phyloP scores from a whole-genome alignment of 2,797 vertebrate species.

The Gila robusta region DNA sequence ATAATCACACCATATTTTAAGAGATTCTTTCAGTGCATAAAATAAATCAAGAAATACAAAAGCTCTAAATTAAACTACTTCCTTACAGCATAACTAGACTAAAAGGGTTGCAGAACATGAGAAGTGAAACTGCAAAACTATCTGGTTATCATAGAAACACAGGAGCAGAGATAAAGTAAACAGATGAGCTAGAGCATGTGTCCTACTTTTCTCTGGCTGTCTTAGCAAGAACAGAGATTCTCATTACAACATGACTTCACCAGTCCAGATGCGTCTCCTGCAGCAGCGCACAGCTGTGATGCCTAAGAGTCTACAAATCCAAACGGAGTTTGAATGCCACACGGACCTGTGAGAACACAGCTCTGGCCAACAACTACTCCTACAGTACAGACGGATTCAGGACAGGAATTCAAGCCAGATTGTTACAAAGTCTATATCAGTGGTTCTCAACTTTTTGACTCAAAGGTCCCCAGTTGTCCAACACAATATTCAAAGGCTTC shows the following conservation, averaged over 20 bases:
- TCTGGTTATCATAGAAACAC: conserved; percentile 4
- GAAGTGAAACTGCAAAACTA: conserved; percentile 61
- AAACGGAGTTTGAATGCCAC: conserved; percentile 57
- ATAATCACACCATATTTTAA: not conserved
- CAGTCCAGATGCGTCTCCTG: not conserved
- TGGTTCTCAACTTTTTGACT: not conserved
- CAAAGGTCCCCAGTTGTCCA: not conserved
- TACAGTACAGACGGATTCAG: not conserved
- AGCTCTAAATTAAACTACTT: conserved; percentile 28
- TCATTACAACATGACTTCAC: conserved; percentile 25
- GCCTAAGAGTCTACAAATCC: conserved; percentile 11
- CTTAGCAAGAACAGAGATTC: not conserved
- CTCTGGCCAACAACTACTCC: conserved; percentile 50
- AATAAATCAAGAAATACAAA: not conserved
- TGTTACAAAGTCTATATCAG: not conserved
- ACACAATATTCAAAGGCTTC: not conserved
- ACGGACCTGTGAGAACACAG: conserved; percentile 63
- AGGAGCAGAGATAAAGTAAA: not conserved
- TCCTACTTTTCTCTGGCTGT: not conserved
- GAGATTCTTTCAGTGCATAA: not conserved
- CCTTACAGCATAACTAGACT: not conserved
- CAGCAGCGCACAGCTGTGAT: conserved; percentile 30
- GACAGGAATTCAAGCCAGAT: not conserved
- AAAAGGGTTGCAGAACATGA: conserved; percentile 13
- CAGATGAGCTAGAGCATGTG: not conserved